Evolutionary conservation across 2,797 vertebrate species (phyloP).

Genomic region (Ciconia nigra): DNA sequence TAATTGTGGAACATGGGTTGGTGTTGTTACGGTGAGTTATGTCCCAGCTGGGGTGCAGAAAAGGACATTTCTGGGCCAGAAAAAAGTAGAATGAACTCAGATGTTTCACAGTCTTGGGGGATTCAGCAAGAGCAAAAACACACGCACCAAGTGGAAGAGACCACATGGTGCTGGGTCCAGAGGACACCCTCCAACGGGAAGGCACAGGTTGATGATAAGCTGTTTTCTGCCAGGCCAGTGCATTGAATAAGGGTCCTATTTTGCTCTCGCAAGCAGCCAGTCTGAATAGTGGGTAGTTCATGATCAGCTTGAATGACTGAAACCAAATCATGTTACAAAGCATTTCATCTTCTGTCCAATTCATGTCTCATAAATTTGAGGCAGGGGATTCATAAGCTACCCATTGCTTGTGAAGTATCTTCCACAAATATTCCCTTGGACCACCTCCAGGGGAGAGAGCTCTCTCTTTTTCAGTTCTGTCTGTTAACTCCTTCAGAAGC

Average conservation of each 20-base stretch:
- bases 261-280: not conserved
- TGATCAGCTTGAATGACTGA: not conserved
- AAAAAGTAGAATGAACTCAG: not conserved
- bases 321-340: constrained; percentile 2
- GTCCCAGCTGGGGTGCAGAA: not conserved
- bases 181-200: not conserved
- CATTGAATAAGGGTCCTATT: not conserved
- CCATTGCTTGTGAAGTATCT: not conserved
- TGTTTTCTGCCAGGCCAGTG: not conserved
- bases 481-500: constrained; percentile 8
- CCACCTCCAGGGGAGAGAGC: not conserved
- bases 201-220: not conserved
- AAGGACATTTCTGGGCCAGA: not conserved
- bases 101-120: not conserved
- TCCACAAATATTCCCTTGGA: constrained; percentile 31
- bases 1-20: not conserved
- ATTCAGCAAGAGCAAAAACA: not conserved
- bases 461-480: not conserved
- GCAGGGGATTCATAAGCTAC: not conserved
- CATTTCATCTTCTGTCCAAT: not conserved
- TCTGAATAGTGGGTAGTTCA: not conserved
- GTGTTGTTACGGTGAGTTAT: not conserved
- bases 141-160: rapidly evolving
- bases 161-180: not conserved
- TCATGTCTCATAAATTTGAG: not conserved